phyloP scores from a whole-genome alignment of 2,113 vertebrate species.

The Pitta sordida region DNA sequence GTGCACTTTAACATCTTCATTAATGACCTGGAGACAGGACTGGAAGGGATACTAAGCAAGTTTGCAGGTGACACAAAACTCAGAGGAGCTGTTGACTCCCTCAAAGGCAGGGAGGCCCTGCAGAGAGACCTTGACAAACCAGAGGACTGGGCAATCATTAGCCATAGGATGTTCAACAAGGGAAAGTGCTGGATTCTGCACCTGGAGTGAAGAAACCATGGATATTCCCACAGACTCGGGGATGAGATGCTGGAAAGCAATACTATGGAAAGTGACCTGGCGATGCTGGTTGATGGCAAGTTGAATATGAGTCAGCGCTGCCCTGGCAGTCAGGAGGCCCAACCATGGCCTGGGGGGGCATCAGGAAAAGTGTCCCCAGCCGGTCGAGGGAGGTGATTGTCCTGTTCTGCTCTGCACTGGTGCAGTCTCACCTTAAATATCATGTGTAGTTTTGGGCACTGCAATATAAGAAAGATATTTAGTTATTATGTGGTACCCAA shows the following conservation, averaged over 20 bases:
- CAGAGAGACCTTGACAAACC: background rate
- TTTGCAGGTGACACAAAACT: background rate
- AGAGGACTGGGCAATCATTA: background rate
- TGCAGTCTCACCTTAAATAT: background rate
- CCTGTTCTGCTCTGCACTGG: background rate
- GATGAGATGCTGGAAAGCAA: background rate
- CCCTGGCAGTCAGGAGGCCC: background rate
- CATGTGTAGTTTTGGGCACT: background rate
- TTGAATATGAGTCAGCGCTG: background rate
- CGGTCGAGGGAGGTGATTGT: background rate
- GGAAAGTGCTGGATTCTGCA: background rate
- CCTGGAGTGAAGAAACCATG: background rate
- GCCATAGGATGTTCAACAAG: background rate
- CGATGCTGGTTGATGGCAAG: background rate
- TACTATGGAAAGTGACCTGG: background rate
- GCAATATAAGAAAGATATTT: background rate
- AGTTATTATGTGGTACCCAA: background rate
- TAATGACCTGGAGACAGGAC: background rate
- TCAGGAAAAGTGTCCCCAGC: background rate
- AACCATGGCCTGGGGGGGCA: background rate
- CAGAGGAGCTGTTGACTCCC: background rate
- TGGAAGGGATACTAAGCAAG: background rate
- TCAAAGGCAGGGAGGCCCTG: background rate
- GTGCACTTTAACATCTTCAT: background rate
- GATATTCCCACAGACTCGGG: background rate